A percentile compares a stretch with the other conserved stretches of the same genome.
These are phyloP conservation scores for Biston betularia DNA, from an alignment of 2,888 invertebrate species.

Conservation along the genomic window DNA sequence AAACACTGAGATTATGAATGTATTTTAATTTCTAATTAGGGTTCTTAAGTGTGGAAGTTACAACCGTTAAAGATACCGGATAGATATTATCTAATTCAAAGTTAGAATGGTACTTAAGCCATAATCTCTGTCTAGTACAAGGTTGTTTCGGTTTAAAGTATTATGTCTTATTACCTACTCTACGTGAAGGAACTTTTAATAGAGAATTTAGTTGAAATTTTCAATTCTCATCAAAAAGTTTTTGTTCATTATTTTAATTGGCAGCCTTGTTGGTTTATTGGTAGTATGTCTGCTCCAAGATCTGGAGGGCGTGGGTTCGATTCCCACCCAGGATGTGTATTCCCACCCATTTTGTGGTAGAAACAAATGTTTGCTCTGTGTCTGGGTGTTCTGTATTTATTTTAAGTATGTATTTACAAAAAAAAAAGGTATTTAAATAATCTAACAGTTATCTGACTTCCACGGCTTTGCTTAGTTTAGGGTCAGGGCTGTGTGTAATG, in stretches of 20 bases:
- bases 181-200: slow-evolving; percentile 17
- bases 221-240: neutral
- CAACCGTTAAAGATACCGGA: slow-evolving; percentile 31
- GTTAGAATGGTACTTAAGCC: slow-evolving; percentile 27
- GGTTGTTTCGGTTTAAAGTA: slow-evolving; percentile 18
- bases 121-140: slow-evolving; percentile 28
- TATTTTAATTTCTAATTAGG: slow-evolving; percentile 39
- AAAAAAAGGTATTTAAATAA: too few species aligned
- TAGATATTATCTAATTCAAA: slow-evolving; percentile 35
- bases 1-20: slow-evolving; percentile 35
- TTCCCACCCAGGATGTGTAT: too few species aligned
- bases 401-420: too few species aligned
- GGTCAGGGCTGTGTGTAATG: too few species aligned
- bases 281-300: too few species aligned
- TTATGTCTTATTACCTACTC: slow-evolving; percentile 20
- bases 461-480: too few species aligned
- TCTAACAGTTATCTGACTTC: too few species aligned
- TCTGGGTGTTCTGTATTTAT: too few species aligned
- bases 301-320: too few species aligned
- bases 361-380: too few species aligned
- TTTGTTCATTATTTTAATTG: neutral
- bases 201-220: slow-evolving; percentile 6
- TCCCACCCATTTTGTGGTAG: too few species aligned
- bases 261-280: too few species aligned
- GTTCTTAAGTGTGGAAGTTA: slow-evolving; percentile 37